A percentile compares a stretch with the other conserved stretches of the same genome.
Conservation (phyloP, 2,113 vertebrate species). For the Gymnocephalus cernua region DNA sequence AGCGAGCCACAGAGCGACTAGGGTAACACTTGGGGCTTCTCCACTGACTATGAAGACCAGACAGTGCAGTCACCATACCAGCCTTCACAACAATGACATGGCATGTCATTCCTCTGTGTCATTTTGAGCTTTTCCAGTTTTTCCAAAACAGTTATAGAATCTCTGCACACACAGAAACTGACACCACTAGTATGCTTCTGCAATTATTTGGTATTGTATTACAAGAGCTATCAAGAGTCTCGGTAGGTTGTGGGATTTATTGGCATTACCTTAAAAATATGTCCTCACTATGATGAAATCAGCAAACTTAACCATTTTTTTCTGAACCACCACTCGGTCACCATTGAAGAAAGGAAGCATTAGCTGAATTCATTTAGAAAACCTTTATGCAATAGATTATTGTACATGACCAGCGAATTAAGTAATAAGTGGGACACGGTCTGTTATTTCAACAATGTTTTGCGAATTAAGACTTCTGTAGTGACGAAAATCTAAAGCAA, state of each 20-base stretch:
- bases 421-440: slow-evolving; percentile 6
- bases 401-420: slow-evolving; percentile 2
- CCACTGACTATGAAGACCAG: slow-evolving; percentile 20
- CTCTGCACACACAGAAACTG: neutral
- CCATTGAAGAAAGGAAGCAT: neutral
- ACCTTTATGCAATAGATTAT: slow-evolving; percentile 9
- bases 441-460: slow-evolving; percentile 21
- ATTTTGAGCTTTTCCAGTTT: slow-evolving; percentile 64
- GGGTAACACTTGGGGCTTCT: neutral
- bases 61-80: slow-evolving; percentile 29
- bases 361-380: slow-evolving; percentile 2
- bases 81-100: slow-evolving; percentile 34
- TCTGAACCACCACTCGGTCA: neutral
- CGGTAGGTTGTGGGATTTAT: neutral
- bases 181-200: neutral
- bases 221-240: neutral
- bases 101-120: slow-evolving; percentile 48
- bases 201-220: neutral
- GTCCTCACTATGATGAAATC: neutral
- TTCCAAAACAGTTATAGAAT: slow-evolving; percentile 39
- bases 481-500: slow-evolving; percentile 35
- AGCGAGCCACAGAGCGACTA: slow-evolving; percentile 7
- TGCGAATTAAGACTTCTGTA: slow-evolving; percentile 50
- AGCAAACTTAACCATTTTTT: neutral
- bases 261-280: neutral